Evolutionary conservation across 2,113 vertebrate genomes (phyloP), one percentile per base, ranked within the genome.

Genomic region (Calyptommatus sinebrachiatus): DNA sequence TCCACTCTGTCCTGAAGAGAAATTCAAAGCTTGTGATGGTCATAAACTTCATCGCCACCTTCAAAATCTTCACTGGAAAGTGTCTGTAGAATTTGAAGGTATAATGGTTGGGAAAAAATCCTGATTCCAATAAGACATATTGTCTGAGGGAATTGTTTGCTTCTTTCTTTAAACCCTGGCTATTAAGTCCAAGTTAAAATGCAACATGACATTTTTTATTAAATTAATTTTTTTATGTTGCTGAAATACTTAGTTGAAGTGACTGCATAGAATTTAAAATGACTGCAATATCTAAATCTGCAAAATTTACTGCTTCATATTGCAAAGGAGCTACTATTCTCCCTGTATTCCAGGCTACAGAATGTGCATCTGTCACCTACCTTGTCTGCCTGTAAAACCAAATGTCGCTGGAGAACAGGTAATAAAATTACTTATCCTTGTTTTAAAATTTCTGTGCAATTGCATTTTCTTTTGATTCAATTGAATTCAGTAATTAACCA

Each of bases 71-170:
- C 98, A 99, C 92, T 99, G 98, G 98, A 99, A 98, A 88, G 96
- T 98, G 84, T 99, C 97, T 68, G 97, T 98, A 84, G 97, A 99
- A 92, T 99, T 97, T 94, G 95, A 98, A 96, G 97, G 98, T 99
- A 92, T 78, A 69, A 29, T 62, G 57, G 50, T n/a, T 81, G 24
- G 50, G 4, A 50, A 50, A 50, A 26, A 61, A 16, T 75, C 22
- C 48, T 70, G 41, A 69, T 76, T n/a, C 12, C 16, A 48, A 35
- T 8, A 10, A 7, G 60, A n/a, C 16, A n/a, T 8, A 41, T 24
- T 53, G 6, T 77, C 45, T 61, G n/a, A 9, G 35, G 14, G 8
- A 5, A 48, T 6, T 2, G 22, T 29, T 53, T 57, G 6, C 10
- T 31, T 77, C 3, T 45, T 68, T 41, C 21, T 31, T 66, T 66